phyloP scores from a whole-genome alignment of 1,140 invertebrate genomes.

The Helicorthomorpha holstii region DNA sequence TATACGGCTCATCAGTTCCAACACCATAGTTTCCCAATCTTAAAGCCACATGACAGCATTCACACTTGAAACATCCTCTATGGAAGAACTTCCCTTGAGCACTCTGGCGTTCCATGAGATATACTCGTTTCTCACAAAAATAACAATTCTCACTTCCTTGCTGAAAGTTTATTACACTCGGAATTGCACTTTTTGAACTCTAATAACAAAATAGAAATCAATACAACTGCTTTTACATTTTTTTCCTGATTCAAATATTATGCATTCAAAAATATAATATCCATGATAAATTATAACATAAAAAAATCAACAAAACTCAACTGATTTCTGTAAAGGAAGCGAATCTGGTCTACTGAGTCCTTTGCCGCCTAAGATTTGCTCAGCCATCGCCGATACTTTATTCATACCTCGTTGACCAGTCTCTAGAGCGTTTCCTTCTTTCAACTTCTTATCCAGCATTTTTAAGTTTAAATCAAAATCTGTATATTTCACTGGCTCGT shows the following conservation, averaged over 20 bases:
- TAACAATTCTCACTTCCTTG: conserved; percentile 60
- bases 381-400: conserved; percentile 73
- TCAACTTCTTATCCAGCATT: conserved; percentile 57
- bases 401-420: conserved; percentile 46
- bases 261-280: too few species aligned
- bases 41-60: conserved; percentile 49
- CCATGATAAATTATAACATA: neutral
- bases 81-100: conserved; percentile 77
- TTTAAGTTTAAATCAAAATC: conserved; percentile 67
- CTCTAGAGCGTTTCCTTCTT: conserved; percentile 53
- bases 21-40: conserved; percentile 39
- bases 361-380: conserved; percentile 35
- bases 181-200: neutral
- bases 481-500: conserved; percentile 35
- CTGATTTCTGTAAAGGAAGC: conserved; percentile 5
- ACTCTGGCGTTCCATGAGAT: conserved; percentile 68
- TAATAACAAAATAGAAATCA: neutral
- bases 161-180: neutral
- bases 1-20: conserved; percentile 17
- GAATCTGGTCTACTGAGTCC: conserved; percentile 20
- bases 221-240: too few species aligned
- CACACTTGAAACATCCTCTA: conserved; percentile 59
- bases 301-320: neutral
- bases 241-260: too few species aligned
- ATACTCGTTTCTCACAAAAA: conserved; percentile 72